Percentiles rank a stretch among this genome's conserved stretches.
Conservation (phyloP, 2,888 invertebrate genomes). For the Barypeithes pellucidus region DNA sequence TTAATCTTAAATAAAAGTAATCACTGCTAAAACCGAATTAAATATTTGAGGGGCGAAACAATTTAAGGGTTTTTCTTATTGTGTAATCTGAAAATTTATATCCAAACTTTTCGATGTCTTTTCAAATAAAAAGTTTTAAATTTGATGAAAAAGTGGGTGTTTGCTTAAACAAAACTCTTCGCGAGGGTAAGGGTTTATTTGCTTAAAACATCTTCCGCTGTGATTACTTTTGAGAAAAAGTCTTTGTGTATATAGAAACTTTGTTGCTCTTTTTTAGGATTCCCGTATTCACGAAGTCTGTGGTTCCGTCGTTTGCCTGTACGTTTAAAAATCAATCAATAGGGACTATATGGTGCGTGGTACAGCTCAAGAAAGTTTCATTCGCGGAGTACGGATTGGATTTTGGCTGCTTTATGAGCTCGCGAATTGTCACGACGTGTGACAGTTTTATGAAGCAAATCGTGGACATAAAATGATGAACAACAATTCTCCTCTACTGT, state of each 20-base stretch:
- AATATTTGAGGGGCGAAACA: conserved; percentile 32
- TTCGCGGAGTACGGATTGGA: too few species aligned
- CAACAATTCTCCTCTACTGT: too few species aligned
- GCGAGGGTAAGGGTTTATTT: conserved; percentile 21
- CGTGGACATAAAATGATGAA: too few species aligned
- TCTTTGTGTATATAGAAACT: conserved; percentile 18
- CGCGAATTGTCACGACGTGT: too few species aligned
- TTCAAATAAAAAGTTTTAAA: conserved; percentile 39
- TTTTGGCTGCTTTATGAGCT: too few species aligned
- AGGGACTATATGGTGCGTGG: too few species aligned
- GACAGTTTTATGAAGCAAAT: too few species aligned
- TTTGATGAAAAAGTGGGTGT: conserved; percentile 30
- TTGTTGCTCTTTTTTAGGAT: not conserved
- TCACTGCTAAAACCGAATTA: conserved; percentile 25
- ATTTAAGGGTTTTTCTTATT: conserved; percentile 35
- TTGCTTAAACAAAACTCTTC: conserved; percentile 27
- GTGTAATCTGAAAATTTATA: conserved; percentile 36
- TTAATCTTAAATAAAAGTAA: conserved; percentile 17
- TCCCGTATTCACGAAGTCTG: too few species aligned
- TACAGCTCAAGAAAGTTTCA: too few species aligned
- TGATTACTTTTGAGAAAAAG: conserved; percentile 8
- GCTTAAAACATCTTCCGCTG: conserved; percentile 5
- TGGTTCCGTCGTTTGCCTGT: too few species aligned
- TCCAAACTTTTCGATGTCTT: conserved; percentile 34
- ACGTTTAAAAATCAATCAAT: too few species aligned